Base-by-base conservation (phyloP, 1,140 invertebrate genomes). In the Aphelenchoides avenae region DNA sequence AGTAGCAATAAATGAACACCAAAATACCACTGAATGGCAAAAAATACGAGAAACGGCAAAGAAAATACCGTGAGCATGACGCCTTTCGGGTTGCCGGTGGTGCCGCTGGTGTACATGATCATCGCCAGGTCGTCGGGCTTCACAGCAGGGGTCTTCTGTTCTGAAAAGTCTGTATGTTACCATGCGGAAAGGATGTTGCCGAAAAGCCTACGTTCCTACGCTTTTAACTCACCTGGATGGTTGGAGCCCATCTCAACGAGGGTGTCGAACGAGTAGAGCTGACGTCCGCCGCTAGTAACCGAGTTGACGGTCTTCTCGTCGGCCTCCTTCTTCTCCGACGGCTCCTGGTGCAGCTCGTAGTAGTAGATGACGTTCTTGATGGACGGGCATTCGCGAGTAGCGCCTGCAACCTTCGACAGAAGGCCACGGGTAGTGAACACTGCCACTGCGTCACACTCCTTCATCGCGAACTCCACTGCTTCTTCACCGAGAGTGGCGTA, bases 401-500 rank as follows among this genome's bases (percentile, higher is more conserved):
- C 53, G 7, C 31, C 26, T 1, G 24, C 15, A 9, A 77, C 66
- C 41, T 77, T 70, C 0, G 73, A 52, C 24, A 77, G 47, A 15
- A 75, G 51, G 36, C 61, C 51, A 30, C 59, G 43, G 6, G 74
- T 63, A 5, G 78, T 77, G 27, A 80, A 52, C 11, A 79, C 50
- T 50, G 66, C 60, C 13, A 70, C 86, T 0, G 90, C 91, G 80
- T 95, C 89, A 1, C 92, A 95, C 82, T 97, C 91, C 77, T 92
- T 94, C 61, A 98, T 87, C 33, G 87, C 91, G 78, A 95, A 91
- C 0, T 88, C 85, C 40, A 98, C 87, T 3, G 91, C 93, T 5
- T 97, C 92, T 66, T 95, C 89, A 3, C 92, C 92, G 0, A 97
- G 82, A 0, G 92, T 98, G 1, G 93, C 88, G 77, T 97, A 98